Evolutionary conservation across 1,140 invertebrate genomes (phyloP), one percentile per base, ranked within the genome.

Genomic region (Drosophila ananassae): DNA sequence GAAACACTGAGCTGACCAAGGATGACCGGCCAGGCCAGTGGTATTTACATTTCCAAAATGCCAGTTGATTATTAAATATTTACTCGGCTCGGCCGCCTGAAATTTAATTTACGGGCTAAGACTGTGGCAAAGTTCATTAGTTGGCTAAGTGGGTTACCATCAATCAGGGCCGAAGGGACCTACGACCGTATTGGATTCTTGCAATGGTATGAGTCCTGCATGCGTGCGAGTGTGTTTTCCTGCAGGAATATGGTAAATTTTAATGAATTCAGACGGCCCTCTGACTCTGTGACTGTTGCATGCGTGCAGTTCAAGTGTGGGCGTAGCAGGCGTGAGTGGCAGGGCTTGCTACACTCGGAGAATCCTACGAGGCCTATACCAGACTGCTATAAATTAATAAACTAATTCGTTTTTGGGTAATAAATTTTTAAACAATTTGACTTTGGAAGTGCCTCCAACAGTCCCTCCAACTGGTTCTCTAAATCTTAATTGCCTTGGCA

Each of bases 61-160:
- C 58, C 47, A 74, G 82, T 81, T 85, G 82, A 77, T 85, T 85
- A 85, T 81, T 78, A 81, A 85, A 85, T 87, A 85, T 85, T 85
- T 82, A 87, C 64, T 66, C 59, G 69, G 57, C 44, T 50, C 32
- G 53, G 73, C 60, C 69, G 74, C 55, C 75, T 81, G 73, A 78
- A 87, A 81, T 81, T 85, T 87, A 81, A 85, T 85, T 85, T 87
- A 80, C 77, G 74, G 55, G 46, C 58, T 59, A 60, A 73, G 53
- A 71, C 64, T 75, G 50, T 54, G 80, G 72, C 53, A 81, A 85
- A 85, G 64, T 82, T 85, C 74, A 87, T 85, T 82, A 85, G 73
- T 74, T 69, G 55, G 55, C 79, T 52, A 72, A 83, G 75, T 77
- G 75, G 63, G 51, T 47, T 55, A 57, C 60, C 72, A 82, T 83